Evolutionary conservation across 2,113 vertebrate species (phyloP), one percentile per base, ranked within the genome.

Genomic region (Erinaceus europaeus): DNA sequence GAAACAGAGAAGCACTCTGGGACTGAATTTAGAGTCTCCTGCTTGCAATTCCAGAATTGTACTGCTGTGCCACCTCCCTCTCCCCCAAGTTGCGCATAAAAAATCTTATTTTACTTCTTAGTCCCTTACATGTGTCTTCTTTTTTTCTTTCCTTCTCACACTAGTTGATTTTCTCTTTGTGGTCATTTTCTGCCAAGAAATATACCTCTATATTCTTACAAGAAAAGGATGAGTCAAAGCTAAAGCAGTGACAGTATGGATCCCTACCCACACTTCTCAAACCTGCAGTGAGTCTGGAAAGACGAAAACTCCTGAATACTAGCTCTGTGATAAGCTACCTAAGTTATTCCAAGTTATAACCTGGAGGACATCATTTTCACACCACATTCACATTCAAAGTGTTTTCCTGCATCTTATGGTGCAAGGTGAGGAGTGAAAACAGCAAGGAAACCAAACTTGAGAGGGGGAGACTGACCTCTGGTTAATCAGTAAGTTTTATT

Each of bases 71-170:
- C n/a, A n/a, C n/a, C n/a, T n/a, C n/a, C n/a, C n/a, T n/a, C n/a
- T n/a, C n/a, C n/a, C n/a, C n/a, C n/a, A n/a, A n/a, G n/a, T n/a
- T n/a, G n/a, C n/a, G n/a, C n/a, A n/a, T n/a, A n/a, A n/a, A n/a
- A n/a, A n/a, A n/a, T n/a, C n/a, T n/a, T n/a, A n/a, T 32, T 69
- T 87, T 91, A 8, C 52, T 84, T 85, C 44, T 69, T 64, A 74
- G 36, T 55, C 12, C 9, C 25, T 72, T 74, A 68, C 44, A 20
- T 50, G 12, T 59, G 44, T 77, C 59, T 11, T 20, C 62, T 15
- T 34, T 52, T 61, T 67, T 40, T 29, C 11, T 48, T 72, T 48
- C 15, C n/a, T 27, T 78, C n/a, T 36, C 6, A 59, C 55, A 23
- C 25, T 38, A 34, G 50, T 90, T n/a, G n/a, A 59, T 67, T 85